Percentiles rank a stretch among this genome's conserved stretches.
phyloP scores from a whole-genome alignment of 2,113 vertebrate species.

The Cephalopholis sonnerati region DNA sequence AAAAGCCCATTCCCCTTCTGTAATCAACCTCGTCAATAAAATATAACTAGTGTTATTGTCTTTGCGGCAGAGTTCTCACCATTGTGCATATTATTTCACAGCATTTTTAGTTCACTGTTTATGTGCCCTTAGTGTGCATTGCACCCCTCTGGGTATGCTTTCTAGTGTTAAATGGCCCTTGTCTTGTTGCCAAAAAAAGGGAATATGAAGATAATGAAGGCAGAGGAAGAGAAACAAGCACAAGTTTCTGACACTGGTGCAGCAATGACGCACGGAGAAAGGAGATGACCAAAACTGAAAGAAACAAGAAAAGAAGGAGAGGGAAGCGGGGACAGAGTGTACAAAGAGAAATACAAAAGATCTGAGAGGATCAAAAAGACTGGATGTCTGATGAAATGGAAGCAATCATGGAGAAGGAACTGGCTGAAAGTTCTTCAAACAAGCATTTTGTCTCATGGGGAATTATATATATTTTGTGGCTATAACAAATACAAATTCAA shows the following conservation, averaged over 20 bases:
- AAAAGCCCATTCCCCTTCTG: background rate
- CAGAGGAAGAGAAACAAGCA: slow-evolving; percentile 1
- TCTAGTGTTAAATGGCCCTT: slow-evolving; percentile 52
- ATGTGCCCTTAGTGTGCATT: background rate
- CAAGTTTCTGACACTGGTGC: slow-evolving; percentile 8
- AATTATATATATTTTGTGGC: background rate
- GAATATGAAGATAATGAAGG: slow-evolving; percentile 40
- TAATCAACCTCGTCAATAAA: slow-evolving; percentile 16
- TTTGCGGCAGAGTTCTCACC: background rate
- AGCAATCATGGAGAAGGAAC: slow-evolving; percentile 29
- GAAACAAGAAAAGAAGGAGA: background rate
- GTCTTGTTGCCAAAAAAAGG: slow-evolving; percentile 36
- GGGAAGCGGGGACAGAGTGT: background rate
- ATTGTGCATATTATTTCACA: slow-evolving; percentile 6
- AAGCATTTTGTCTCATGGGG: background rate
- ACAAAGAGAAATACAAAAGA: slow-evolving; percentile 5
- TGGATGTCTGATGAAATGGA: slow-evolving; percentile 23
- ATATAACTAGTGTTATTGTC: background rate
- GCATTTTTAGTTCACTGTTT: slow-evolving; percentile 3
- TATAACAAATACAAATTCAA: background rate
- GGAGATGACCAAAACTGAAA: background rate
- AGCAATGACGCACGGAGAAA: slow-evolving; percentile 13
- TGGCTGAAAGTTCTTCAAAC: background rate
- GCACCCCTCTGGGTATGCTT: slow-evolving; percentile 18
- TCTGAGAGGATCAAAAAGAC: background rate